A percentile compares a stretch with the other conserved stretches of the same genome.
phyloP scores from a whole-genome alignment of 2,113 vertebrate genomes.

The Ranitomeya variabilis region DNA sequence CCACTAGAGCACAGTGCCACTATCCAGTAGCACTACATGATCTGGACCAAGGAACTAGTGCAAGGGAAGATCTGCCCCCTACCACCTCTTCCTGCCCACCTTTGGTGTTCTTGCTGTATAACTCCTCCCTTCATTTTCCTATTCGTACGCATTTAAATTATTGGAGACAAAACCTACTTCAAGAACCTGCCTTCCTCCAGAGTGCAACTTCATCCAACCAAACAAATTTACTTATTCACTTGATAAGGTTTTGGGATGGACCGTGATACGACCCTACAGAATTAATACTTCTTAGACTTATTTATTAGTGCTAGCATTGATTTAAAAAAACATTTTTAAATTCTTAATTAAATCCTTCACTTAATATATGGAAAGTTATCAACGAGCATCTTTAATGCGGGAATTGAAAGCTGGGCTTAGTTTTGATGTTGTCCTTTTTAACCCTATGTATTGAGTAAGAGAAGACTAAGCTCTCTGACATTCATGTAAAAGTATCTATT shows the following conservation, averaged over 20 bases:
- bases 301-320: neutral
- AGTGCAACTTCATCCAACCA: conserved; percentile 11
- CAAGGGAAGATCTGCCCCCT: conserved; percentile 43
- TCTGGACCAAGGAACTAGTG: conserved; percentile 27
- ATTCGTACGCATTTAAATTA: conserved; percentile 44
- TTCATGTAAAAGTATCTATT: neutral
- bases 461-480: too few species aligned
- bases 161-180: conserved; percentile 11
- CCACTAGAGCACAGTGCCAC: neutral
- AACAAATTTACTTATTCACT: neutral
- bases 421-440: neutral
- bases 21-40: neutral
- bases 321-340: neutral
- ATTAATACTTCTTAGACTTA: neutral
- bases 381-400: neutral
- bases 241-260: neutral
- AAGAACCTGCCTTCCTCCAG: conserved; percentile 12
- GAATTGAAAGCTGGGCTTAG: neutral
- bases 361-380: neutral
- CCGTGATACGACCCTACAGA: too few species aligned
- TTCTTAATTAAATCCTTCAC: neutral
- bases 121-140: conserved; percentile 53
- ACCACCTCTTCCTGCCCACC: conserved; percentile 46
- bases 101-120: conserved; percentile 26
- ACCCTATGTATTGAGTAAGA: too few species aligned